Evolutionary conservation across 23 tunicate species (phyloP).

Genomic region (Diplosoma virens): DNA sequence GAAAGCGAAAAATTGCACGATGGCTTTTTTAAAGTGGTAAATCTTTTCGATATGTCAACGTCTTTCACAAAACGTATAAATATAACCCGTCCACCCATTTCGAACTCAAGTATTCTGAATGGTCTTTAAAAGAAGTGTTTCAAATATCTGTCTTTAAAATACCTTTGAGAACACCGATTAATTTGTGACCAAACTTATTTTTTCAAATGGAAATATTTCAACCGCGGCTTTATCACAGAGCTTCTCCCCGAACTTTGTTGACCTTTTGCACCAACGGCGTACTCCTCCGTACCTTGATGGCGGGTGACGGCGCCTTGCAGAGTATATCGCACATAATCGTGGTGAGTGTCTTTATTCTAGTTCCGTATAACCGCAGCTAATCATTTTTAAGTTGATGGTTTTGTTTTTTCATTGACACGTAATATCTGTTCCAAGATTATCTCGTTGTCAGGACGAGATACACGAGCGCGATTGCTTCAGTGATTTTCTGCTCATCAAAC

Average conservation of each 20-base stretch:
- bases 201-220: not conserved
- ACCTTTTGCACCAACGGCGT: constrained; percentile 96
- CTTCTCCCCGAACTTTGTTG: constrained; percentile 84
- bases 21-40: too few relatives aligned
- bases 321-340: constrained; percentile 81
- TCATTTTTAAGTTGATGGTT: not conserved
- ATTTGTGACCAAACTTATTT: too few relatives aligned
- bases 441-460: constrained; percentile 70
- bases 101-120: too few relatives aligned
- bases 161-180: too few relatives aligned
- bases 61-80: too few relatives aligned
- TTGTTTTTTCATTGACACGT: not conserved
- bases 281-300: constrained; percentile 81
- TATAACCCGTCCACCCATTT: too few relatives aligned
- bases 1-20: too few relatives aligned
- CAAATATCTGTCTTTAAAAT: too few relatives aligned
- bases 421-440: not conserved
- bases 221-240: constrained; percentile 41
- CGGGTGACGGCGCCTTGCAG: constrained; percentile 60
- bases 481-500: constrained; percentile 92
- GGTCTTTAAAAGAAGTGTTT: too few relatives aligned
- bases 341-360: constrained; percentile 30
- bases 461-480: constrained; percentile 92
- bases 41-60: too few relatives aligned
- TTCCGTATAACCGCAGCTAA: not conserved